phyloP scores from a whole-genome alignment of 1,140 invertebrate genomes.

The Atta colombica region DNA sequence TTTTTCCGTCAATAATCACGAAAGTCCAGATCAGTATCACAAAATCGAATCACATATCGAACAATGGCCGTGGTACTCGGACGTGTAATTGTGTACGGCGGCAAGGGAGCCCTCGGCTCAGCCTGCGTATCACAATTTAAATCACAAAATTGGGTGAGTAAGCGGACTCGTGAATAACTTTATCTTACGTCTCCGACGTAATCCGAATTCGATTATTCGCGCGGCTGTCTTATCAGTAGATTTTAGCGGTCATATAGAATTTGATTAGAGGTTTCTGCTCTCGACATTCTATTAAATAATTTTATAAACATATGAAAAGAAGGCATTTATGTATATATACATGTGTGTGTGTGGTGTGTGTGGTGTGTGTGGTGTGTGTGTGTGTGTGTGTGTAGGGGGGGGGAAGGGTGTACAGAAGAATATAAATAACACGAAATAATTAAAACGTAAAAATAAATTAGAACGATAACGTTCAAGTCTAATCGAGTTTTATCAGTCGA shows the following conservation, averaged over 20 bases:
- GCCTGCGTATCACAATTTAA: conserved; percentile 96
- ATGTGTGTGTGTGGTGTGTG: too few species aligned
- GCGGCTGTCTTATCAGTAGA: conserved; percentile 1
- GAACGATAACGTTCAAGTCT: neutral
- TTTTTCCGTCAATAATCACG: conserved; percentile 60
- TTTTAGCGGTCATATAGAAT: conserved; percentile 10
- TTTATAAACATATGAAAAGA: conserved; percentile 4
- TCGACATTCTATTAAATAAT: conserved; percentile 32
- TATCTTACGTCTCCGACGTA: neutral
- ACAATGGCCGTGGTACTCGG: conserved; percentile 85
- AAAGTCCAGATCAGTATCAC: conserved; percentile 35
- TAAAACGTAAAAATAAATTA: conserved; percentile 29
- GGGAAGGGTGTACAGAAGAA: neutral
- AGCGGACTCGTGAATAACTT: conserved; percentile 45
- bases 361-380: too few species aligned
- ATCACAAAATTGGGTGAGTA: conserved; percentile 94
- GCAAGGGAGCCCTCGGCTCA: conserved; percentile 96
- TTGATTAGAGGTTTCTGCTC: neutral
- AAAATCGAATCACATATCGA: conserved; percentile 72
- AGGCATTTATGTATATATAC: too few species aligned
- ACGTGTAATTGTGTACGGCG: conserved; percentile 96
- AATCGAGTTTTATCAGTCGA: neutral
- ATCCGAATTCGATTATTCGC: conserved; percentile 1
- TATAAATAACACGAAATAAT: conserved; percentile 11
- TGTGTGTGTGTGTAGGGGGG: too few species aligned